A percentile compares a stretch with the other conserved stretches of the same genome.
Evolutionary conservation across 2,797 vertebrate species (phyloP).

Genomic region (Manis crassicaudata): DNA sequence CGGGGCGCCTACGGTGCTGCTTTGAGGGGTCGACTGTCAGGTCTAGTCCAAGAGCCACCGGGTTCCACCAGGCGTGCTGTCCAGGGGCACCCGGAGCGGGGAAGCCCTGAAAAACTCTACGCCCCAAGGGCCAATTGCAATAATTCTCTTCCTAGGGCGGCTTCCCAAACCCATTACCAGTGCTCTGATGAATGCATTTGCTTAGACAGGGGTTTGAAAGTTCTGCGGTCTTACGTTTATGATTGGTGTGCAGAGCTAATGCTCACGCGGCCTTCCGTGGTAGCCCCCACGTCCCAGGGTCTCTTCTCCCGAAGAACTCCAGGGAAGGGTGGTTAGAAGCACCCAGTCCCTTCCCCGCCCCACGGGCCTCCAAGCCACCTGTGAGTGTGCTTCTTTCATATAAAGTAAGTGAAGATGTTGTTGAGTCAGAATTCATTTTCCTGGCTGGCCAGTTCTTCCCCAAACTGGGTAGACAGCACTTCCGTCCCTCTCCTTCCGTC

Average conservation of each 20-base stretch:
- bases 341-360: accelerated
- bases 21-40: background rate
- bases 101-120: background rate
- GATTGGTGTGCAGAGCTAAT: background rate
- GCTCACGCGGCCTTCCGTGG: background rate
- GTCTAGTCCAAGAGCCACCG: accelerated
- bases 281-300: background rate
- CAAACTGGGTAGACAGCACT: background rate
- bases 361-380: accelerated
- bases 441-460: background rate
- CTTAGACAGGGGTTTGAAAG: background rate
- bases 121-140: background rate
- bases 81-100: accelerated
- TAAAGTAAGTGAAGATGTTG: background rate
- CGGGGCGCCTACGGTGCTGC: accelerated
- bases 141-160: too few relatives aligned
- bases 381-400: background rate
- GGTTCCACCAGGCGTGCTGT: background rate
- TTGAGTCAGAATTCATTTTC: background rate
- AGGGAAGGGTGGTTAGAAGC: too few relatives aligned
- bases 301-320: background rate
- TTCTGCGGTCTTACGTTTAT: background rate
- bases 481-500: background rate
- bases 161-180: background rate
- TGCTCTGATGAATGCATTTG: background rate